A percentile compares a stretch with the other conserved stretches of the same genome.
phyloP scores from a whole-genome alignment of 2,797 vertebrate genomes.

The Amniataba percoides region DNA sequence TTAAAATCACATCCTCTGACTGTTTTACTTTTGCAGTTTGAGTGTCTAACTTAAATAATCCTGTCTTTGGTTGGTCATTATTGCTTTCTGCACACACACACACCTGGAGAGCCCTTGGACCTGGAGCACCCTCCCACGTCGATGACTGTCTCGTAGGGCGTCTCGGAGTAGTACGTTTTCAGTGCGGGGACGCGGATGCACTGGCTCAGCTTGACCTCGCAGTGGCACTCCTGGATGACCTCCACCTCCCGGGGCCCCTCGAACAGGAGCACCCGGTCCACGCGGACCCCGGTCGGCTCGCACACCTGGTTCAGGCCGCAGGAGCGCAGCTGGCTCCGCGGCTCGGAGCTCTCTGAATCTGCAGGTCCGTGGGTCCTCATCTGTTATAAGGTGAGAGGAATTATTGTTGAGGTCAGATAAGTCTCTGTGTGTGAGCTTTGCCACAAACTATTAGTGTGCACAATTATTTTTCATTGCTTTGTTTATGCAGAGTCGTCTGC shows the following conservation, averaged over 20 bases:
- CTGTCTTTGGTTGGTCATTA: too few species aligned
- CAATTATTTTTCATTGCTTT: not conserved
- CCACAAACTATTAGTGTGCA: not conserved
- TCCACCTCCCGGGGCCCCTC: conserved; percentile 83
- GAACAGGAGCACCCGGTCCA: conserved; percentile 82
- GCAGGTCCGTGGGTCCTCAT: conserved; percentile 43
- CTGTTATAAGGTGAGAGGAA: conserved; percentile 17
- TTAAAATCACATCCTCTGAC: not conserved
- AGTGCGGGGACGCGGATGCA: conserved; percentile 84
- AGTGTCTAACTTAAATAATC: too few species aligned
- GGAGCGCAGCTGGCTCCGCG: conserved; percentile 60
- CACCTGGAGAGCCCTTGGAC: conserved; percentile 78
- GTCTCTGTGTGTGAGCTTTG: not conserved
- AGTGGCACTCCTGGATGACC: conserved; percentile 85
- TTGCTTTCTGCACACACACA: conserved; percentile 17
- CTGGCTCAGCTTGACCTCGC: conserved; percentile 73
- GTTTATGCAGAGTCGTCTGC: not conserved
- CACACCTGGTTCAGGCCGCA: conserved; percentile 81
- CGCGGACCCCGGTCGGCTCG: conserved; percentile 73
- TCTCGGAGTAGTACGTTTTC: conserved; percentile 85
- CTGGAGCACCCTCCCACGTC: conserved; percentile 85
- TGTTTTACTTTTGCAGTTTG: too few species aligned
- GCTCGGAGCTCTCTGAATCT: not conserved
- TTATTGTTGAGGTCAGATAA: not conserved
- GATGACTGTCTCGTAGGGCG: conserved; percentile 83